Conservation (phyloP, 2,888 invertebrate genomes). For the Peribatodes rhomboidaria region DNA sequence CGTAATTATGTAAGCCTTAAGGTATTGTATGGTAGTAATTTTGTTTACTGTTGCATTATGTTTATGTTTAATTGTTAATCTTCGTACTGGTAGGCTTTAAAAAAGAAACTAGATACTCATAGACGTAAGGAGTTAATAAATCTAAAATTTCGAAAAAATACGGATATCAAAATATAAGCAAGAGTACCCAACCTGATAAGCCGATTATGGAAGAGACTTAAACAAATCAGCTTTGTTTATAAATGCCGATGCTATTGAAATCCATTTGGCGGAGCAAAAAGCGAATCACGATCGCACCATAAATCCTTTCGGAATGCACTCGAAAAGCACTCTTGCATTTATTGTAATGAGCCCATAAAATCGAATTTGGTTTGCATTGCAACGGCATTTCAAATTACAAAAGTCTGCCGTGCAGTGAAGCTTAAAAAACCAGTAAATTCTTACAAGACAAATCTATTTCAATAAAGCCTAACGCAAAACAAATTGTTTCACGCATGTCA, state of each 20-base stretch:
- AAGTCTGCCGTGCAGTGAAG: neutral
- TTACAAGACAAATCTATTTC: neutral
- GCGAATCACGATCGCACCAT: conserved; percentile 67
- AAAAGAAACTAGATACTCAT: too few species aligned
- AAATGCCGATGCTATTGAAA: conserved; percentile 55
- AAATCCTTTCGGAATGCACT: conserved; percentile 77
- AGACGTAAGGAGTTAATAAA: too few species aligned
- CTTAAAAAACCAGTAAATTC: neutral
- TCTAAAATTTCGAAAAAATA: too few species aligned
- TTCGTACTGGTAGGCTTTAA: too few species aligned
- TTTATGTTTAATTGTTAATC: too few species aligned
- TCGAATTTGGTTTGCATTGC: conserved; percentile 29
- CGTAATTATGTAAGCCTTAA: too few species aligned
- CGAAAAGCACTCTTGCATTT: conserved; percentile 54
- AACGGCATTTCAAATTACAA: conserved; percentile 25
- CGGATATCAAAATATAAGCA: too few species aligned
- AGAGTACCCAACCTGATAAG: too few species aligned
- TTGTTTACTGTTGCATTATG: too few species aligned
- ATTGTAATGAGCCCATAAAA: conserved; percentile 50
- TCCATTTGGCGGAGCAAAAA: conserved; percentile 68
- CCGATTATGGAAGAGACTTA: neutral
- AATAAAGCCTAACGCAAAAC: neutral
- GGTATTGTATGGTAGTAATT: too few species aligned
- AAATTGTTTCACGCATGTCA: conserved; percentile 10
- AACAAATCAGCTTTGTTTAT: conserved; percentile 7